Percentiles rank a stretch among this genome's conserved stretches.
phyloP scores from a whole-genome alignment of 1,140 invertebrate genomes.

The Muscidifurax raptorellus region DNA sequence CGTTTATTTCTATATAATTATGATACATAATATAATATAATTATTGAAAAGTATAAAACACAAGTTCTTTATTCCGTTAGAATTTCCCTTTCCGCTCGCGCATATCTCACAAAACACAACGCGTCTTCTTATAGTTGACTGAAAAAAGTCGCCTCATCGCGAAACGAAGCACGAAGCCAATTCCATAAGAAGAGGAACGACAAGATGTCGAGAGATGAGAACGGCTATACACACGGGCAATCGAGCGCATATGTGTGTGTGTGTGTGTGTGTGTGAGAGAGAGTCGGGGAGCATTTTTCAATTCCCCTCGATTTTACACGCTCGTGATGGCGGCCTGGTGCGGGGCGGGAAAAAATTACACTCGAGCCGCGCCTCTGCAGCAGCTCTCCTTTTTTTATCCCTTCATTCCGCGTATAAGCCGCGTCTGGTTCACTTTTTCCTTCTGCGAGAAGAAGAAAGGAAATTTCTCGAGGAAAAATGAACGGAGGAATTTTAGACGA shows the following conservation, averaged over 20 bases:
- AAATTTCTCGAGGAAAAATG: background rate
- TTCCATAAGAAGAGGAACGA: conserved; percentile 22
- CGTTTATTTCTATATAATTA: too few relatives aligned
- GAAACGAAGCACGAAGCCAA: background rate
- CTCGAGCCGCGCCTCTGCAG: conserved; percentile 16
- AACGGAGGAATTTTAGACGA: background rate
- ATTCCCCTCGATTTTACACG: conserved; percentile 52
- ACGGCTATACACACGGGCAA: background rate
- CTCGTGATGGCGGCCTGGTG: conserved; percentile 28
- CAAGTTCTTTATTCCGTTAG: too few relatives aligned
- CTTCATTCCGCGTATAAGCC: background rate
- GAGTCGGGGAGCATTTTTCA: conserved; percentile 32
- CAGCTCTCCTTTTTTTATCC: background rate
- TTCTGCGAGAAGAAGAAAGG: background rate
- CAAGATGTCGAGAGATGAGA: conserved; percentile 42
- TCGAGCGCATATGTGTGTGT: background rate
- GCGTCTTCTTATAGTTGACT: too few relatives aligned
- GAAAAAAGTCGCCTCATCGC: background rate
- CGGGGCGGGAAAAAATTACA: conserved; percentile 48
- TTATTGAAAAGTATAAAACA: too few relatives aligned
- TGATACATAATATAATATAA: too few relatives aligned
- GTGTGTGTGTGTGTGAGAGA: background rate
- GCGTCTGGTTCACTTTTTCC: background rate
- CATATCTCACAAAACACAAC: too few relatives aligned
- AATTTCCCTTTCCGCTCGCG: too few relatives aligned